Percentiles rank a stretch among this genome's conserved stretches.
phyloP scores from a whole-genome alignment of 53 echinoderm and acorn worm genomes.

The Holothuria scabra region DNA sequence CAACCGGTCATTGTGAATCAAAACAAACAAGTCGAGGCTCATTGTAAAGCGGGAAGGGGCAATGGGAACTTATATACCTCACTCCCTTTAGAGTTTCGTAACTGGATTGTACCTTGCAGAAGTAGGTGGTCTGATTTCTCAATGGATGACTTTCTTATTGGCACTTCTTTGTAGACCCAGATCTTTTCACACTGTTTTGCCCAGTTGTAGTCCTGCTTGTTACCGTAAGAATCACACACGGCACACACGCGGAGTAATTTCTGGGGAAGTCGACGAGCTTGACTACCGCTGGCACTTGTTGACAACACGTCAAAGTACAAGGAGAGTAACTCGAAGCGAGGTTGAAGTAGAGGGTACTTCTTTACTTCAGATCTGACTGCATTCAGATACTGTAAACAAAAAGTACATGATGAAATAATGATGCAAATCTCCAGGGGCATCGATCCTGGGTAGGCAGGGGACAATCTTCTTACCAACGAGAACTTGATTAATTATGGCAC shows the following conservation, averaged over 20 bases:
- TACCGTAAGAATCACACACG: constrained; percentile 30
- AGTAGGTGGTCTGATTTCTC: constrained; percentile 6
- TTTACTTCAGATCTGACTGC: constrained; percentile 44
- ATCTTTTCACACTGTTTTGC: constrained; percentile 57
- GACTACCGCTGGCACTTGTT: not conserved
- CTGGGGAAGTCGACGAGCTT: constrained; percentile 12
- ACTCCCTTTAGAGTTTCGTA: not conserved
- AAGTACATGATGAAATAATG: not conserved
- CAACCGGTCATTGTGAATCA: no score
- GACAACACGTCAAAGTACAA: constrained; percentile 68
- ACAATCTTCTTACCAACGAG: no score
- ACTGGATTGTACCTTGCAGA: not conserved
- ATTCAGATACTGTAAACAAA: constrained; percentile 63
- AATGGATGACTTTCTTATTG: not conserved
- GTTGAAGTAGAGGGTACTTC: constrained; percentile 68
- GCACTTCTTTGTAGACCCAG: constrained; percentile 54
- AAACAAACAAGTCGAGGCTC: no score
- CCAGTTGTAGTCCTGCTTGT: constrained; percentile 62
- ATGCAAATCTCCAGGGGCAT: not conserved
- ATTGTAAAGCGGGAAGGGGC: not conserved
- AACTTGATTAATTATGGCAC: no score
- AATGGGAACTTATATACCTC: not conserved
- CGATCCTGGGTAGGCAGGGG: no score
- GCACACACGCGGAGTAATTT: constrained; percentile 22
- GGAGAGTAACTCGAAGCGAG: constrained; percentile 66